phyloP scores from a whole-genome alignment of 1,140 invertebrate species.

The Mercenaria mercenaria region DNA sequence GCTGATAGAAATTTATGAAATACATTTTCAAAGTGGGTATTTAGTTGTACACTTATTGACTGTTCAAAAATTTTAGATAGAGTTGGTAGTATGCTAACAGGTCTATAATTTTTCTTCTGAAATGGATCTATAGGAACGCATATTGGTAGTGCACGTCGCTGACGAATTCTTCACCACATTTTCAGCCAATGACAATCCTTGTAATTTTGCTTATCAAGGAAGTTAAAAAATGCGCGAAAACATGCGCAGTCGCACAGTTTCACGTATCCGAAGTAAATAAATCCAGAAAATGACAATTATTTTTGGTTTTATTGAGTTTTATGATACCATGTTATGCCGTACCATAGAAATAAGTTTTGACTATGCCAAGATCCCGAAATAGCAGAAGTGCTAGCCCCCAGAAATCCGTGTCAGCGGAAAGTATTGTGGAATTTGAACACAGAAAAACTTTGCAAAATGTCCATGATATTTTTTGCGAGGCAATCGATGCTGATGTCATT shows the following conservation, averaged over 20 bases:
- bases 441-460: constrained; percentile 48
- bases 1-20: too few relatives aligned
- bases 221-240: constrained; percentile 37
- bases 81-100: too few relatives aligned
- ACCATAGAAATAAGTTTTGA: neutral
- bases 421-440: neutral
- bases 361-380: constrained; percentile 54
- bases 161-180: neutral
- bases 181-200: neutral
- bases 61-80: too few relatives aligned
- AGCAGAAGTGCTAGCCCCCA: constrained; percentile 45
- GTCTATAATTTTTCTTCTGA: too few relatives aligned
- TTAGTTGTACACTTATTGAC: too few relatives aligned
- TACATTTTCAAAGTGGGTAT: too few relatives aligned
- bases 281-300: constrained; percentile 28
- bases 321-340: neutral
- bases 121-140: too few relatives aligned
- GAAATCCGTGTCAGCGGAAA: constrained; percentile 30
- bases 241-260: constrained; percentile 28
- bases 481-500: constrained; percentile 36
- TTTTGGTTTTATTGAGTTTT: neutral
- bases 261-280: constrained; percentile 51
- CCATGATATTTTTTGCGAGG: constrained; percentile 26
- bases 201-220: neutral
- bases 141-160: too few relatives aligned